These are phyloP conservation scores for Glomeris maerens DNA, from an alignment of 1,140 invertebrate genomes.

Conservation along the genomic window DNA sequence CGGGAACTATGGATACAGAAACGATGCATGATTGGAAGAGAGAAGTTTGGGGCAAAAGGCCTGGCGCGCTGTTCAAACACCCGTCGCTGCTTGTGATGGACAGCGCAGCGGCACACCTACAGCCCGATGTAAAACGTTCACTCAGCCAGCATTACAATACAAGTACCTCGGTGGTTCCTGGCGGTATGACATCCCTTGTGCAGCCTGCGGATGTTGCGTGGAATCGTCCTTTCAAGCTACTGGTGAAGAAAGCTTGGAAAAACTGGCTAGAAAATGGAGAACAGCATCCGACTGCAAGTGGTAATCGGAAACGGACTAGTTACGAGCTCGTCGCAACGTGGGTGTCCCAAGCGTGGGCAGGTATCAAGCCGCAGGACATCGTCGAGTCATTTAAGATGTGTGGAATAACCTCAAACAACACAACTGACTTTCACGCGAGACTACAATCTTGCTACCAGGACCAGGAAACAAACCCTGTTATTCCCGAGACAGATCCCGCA, in stretches of 20 bases:
- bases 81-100: neutral
- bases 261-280: neutral
- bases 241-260: neutral
- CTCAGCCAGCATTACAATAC: neutral
- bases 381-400: neutral
- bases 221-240: neutral
- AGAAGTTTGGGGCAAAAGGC: neutral
- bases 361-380: neutral
- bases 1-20: neutral
- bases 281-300: neutral
- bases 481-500: too few species aligned
- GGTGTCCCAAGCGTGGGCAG: constrained; percentile 2
- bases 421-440: too few species aligned
- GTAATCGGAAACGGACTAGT: neutral
- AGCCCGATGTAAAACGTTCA: neutral
- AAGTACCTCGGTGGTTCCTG: neutral
- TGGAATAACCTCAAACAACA: too few species aligned
- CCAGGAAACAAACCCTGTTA: too few species aligned
- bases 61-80: neutral
- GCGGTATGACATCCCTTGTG: neutral
- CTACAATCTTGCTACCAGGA: too few species aligned
- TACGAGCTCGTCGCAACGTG: neutral
- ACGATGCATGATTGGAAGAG: neutral
- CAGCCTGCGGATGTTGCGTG: neutral
- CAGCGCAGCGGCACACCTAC: neutral